Percentiles rank a stretch among this genome's conserved stretches.
phyloP scores from a whole-genome alignment of 2,113 vertebrate genomes.

The Prionailurus bengalensis region DNA sequence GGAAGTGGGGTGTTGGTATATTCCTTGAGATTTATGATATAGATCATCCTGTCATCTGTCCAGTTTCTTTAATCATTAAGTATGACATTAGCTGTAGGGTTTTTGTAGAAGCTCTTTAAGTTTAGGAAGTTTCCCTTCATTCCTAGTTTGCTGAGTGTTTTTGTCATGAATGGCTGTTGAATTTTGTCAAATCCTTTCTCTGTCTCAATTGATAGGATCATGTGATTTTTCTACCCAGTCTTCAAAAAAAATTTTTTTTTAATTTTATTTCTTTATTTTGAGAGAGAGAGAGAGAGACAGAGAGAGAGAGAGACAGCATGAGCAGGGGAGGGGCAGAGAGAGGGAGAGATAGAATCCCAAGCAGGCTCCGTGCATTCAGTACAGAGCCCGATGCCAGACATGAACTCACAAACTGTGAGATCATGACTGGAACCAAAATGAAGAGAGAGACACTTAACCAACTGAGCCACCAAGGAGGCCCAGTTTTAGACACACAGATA shows the following conservation, averaged over 20 bases:
- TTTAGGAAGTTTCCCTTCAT: neutral
- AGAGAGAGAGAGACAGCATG: no score
- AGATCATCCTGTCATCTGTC: neutral
- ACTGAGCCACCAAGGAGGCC: no score
- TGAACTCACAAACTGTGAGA: no score
- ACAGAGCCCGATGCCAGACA: no score
- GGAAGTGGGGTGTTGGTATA: neutral
- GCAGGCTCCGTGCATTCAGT: no score
- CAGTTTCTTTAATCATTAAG: constrained; percentile 3
- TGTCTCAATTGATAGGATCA: neutral
- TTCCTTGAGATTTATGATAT: neutral
- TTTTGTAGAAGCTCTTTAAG: constrained; percentile 19
- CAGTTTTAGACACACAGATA: neutral
- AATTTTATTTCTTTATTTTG: no score
- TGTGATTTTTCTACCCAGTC: constrained; percentile 40
- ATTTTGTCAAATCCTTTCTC: constrained; percentile 19
- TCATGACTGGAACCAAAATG: no score
- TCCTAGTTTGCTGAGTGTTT: constrained; percentile 18
- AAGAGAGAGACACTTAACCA: no score
- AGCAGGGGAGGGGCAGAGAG: no score
- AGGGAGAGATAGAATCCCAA: no score
- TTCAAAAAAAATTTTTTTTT: neutral
- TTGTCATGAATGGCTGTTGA: neutral
- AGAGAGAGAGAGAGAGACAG: no score
- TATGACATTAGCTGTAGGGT: neutral